Evolutionary conservation across 2,113 vertebrate species (phyloP).

Genomic region (Zosterops japonicus): DNA sequence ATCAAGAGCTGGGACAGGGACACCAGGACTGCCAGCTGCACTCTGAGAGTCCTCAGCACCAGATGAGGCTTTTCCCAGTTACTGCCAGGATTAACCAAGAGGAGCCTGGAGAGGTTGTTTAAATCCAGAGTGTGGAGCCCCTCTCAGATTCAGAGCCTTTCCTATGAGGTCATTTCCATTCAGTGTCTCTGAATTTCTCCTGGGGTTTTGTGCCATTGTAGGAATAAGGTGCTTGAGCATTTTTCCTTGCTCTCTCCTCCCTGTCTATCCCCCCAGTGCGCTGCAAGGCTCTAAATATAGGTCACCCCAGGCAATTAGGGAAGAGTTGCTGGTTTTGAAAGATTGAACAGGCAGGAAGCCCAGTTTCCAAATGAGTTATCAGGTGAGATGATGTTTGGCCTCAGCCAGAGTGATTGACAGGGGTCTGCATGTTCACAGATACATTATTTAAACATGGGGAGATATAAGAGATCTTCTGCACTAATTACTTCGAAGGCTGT

Average conservation of each 20-base stretch:
- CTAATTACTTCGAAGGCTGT: constrained; percentile 73
- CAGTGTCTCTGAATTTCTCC: background rate
- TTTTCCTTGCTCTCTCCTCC: constrained; percentile 26
- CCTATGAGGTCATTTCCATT: background rate
- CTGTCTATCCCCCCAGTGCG: background rate
- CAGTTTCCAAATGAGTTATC: constrained; percentile 81
- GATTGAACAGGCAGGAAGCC: constrained; percentile 74
- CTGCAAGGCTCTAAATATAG: constrained; percentile 72
- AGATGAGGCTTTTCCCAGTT: background rate
- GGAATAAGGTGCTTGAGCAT: constrained; percentile 31
- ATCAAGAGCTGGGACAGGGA: background rate
- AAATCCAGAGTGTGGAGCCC: background rate
- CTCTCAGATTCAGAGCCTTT: background rate
- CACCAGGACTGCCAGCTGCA: background rate
- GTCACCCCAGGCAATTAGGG: constrained; percentile 77
- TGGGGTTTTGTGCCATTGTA: constrained; percentile 18
- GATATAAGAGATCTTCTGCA: constrained; percentile 66
- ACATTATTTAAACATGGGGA: constrained; percentile 74
- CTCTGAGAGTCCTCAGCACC: background rate
- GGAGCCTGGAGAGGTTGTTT: background rate
- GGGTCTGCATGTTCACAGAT: constrained; percentile 64
- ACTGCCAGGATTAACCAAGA: background rate
- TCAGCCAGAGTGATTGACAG: constrained; percentile 79
- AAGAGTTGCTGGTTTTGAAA: constrained; percentile 71
- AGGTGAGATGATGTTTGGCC: constrained; percentile 75